Percentiles rank a stretch among this genome's conserved stretches.
phyloP scores from a whole-genome alignment of 2,888 invertebrate species.

The Andrena minutula region DNA sequence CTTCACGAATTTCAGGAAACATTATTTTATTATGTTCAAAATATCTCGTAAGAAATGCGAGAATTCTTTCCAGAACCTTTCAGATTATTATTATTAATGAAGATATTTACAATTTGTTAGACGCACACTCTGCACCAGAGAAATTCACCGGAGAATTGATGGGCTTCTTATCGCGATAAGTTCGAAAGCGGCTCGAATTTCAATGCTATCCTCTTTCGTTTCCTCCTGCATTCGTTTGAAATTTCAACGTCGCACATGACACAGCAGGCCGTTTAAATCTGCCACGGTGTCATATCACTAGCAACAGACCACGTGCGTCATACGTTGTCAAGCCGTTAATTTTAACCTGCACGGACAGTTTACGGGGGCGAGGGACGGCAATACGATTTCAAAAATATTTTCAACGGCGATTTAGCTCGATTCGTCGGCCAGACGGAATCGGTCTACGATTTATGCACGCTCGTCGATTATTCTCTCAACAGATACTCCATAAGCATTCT shows the following conservation, averaged over 20 bases:
- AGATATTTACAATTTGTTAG: no score
- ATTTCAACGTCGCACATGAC: neutral
- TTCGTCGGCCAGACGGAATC: neutral
- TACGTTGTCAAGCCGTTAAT: slow-evolving; percentile 41
- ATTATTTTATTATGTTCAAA: no score
- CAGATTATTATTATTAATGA: no score
- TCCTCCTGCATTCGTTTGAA: neutral
- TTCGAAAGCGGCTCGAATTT: no score
- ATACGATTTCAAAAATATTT: slow-evolving; percentile 48
- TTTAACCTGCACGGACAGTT: slow-evolving; percentile 44
- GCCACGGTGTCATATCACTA: slow-evolving; percentile 15
- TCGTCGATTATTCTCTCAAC: slow-evolving; percentile 28
- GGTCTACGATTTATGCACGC: neutral
- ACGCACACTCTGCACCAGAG: no score
- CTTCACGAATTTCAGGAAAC: no score
- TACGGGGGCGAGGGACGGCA: slow-evolving; percentile 20
- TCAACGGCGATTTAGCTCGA: neutral
- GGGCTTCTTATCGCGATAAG: no score
- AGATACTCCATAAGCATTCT: slow-evolving; percentile 22
- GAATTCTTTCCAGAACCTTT: no score
- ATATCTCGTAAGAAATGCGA: no score
- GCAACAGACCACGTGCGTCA: slow-evolving; percentile 42
- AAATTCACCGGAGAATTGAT: no score
- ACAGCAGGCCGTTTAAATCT: slow-evolving; percentile 16
- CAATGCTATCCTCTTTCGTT: neutral